A percentile compares a stretch with the other conserved stretches of the same genome.
These are phyloP conservation scores for Litoditis marina DNA, from an alignment of 2,888 invertebrate genomes.

Conservation along the genomic window DNA sequence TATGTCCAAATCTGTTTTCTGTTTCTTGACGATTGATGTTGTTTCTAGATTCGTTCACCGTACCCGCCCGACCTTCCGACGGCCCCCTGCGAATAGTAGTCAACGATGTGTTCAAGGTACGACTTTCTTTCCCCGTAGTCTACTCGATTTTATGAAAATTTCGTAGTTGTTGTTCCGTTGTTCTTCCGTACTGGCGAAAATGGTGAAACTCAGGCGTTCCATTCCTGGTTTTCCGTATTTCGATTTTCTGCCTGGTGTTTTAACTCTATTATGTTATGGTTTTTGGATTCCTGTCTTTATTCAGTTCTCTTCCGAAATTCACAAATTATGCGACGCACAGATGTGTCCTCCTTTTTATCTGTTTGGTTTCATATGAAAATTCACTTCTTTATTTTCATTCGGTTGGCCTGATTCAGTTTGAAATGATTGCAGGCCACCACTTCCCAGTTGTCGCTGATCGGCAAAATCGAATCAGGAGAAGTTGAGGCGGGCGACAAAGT, in stretches of 20 bases:
- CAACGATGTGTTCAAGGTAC: constrained; percentile 82
- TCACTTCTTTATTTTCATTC: neutral
- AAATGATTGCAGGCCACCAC: constrained; percentile 33
- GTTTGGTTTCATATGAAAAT: no score
- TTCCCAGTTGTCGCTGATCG: constrained; percentile 74
- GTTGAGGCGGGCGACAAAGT: constrained; percentile 82
- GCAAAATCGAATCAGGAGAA: constrained; percentile 85
- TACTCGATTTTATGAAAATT: no score
- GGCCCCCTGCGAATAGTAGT: constrained; percentile 88
- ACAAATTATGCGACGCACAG: neutral
- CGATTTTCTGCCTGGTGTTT: neutral
- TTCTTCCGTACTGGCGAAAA: neutral
- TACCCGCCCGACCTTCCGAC: constrained; percentile 66
- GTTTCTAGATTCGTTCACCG: constrained; percentile 32
- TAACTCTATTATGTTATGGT: neutral
- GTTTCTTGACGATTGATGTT: neutral
- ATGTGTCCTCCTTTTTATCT: neutral
- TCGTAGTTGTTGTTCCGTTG: no score
- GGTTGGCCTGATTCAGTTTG: no score
- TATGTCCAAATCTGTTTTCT: no score
- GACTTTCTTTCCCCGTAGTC: no score
- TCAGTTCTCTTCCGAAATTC: no score
- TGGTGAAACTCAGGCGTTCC: neutral
- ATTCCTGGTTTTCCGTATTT: neutral
- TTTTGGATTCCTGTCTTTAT: no score